A percentile compares a stretch with the other conserved stretches of the same genome.
phyloP scores from a whole-genome alignment of 1,140 invertebrate species.

The Camponotus floridanus region DNA sequence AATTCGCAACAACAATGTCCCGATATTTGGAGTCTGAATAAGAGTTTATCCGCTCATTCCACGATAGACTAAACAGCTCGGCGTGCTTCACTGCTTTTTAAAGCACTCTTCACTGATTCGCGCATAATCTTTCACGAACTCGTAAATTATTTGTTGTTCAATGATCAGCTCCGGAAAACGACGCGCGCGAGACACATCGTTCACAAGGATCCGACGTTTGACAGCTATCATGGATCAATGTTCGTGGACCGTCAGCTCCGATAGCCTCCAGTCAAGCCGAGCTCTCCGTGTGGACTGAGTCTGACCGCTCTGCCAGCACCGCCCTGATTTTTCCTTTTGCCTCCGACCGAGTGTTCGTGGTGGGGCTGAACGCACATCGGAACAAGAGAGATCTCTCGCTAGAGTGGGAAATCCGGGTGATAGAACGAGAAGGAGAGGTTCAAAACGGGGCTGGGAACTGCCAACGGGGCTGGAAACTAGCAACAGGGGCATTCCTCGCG shows the following conservation, averaged over 20 bases:
- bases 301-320: slow-evolving; percentile 71
- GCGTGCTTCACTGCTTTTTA: slow-evolving; percentile 29
- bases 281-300: slow-evolving; percentile 83
- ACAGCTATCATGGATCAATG: slow-evolving; percentile 68
- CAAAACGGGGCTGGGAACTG: slow-evolving; percentile 59
- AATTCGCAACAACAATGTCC: slow-evolving; percentile 3
- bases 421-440: slow-evolving; percentile 62
- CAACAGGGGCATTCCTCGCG: slow-evolving; percentile 66
- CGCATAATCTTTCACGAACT: background rate
- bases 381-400: slow-evolving; percentile 44
- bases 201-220: slow-evolving; percentile 62
- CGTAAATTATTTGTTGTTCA: background rate
- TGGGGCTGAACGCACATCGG: slow-evolving; percentile 44
- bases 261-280: slow-evolving; percentile 78
- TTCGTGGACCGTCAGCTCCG: slow-evolving; percentile 60
- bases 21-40: background rate
- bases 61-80: background rate
- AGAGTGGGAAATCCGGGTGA: slow-evolving; percentile 59
- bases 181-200: slow-evolving; percentile 23
- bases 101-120: slow-evolving; percentile 37
- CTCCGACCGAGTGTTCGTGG: slow-evolving; percentile 43
- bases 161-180: background rate
- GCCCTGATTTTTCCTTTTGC: slow-evolving; percentile 81
- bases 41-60: slow-evolving; percentile 21
- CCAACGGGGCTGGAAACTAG: slow-evolving; percentile 52